Percentiles rank a stretch among this genome's conserved stretches.
Evolutionary conservation across 2,888 invertebrate species (phyloP).

Genomic region (Elysia crispata): DNA sequence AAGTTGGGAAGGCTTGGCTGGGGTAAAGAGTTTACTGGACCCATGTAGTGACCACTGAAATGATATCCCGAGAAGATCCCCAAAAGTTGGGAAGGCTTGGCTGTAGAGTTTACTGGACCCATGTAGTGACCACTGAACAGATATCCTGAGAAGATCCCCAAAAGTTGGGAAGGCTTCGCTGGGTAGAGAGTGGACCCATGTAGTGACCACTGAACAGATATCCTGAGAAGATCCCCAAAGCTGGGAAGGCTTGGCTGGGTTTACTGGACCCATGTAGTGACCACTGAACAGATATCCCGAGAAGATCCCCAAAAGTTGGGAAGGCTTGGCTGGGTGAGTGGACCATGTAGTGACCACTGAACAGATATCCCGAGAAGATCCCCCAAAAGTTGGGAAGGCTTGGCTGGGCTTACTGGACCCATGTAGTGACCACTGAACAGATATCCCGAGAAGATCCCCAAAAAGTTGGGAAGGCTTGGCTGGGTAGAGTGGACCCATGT

Average conservation of each 20-base stretch:
- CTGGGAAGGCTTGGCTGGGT: background rate
- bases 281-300: background rate
- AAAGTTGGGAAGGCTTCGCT: background rate
- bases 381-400: too few species aligned
- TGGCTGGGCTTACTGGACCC: background rate
- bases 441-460: background rate
- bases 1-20: background rate
- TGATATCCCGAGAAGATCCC: background rate
- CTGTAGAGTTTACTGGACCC: too few species aligned
- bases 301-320: background rate
- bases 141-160: too few species aligned
- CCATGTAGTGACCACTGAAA: too few species aligned
- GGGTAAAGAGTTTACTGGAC: background rate
- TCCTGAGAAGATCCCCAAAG: too few species aligned
- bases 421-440: too few species aligned
- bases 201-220: too few species aligned
- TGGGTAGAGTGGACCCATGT: too few species aligned
- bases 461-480: background rate
- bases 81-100: background rate
- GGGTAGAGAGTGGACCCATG: background rate
- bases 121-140: too few species aligned
- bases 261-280: too few species aligned
- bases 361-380: too few species aligned
- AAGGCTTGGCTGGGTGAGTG: background rate
- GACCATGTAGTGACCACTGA: too few species aligned